A percentile compares a stretch with the other conserved stretches of the same genome.
Conservation (phyloP, 2,113 vertebrate species). For the Danionella cerebrum region DNA sequence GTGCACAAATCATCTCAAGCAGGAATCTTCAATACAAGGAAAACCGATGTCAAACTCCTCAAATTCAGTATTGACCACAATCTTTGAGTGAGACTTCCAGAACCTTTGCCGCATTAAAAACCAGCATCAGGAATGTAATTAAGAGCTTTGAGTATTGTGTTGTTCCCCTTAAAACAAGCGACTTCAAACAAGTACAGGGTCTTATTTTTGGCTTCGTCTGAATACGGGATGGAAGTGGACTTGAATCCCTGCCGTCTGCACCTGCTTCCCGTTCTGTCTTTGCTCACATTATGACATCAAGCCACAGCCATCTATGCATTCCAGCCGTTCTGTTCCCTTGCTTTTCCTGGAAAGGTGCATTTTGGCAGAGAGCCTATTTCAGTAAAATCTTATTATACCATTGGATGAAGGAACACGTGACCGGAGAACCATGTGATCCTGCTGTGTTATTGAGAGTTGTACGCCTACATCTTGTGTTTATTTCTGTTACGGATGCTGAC, state of each 20-base stretch:
- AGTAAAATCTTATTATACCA: not conserved
- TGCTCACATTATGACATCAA: constrained; percentile 12
- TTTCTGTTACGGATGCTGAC: not conserved
- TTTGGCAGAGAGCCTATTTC: not conserved
- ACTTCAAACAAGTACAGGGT: not conserved
- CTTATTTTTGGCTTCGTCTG: not conserved
- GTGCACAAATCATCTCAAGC: too few species aligned
- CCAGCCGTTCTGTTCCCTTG: not conserved
- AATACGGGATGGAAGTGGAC: constrained; percentile 4
- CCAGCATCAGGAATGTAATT: constrained; percentile 2
- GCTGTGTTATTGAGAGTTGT: not conserved
- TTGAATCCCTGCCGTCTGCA: constrained; percentile 24
- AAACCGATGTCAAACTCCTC: too few species aligned
- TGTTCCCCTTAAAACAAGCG: not conserved
- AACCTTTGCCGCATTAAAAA: too few species aligned
- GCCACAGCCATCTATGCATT: not conserved
- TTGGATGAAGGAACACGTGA: not conserved
- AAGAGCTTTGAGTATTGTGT: constrained; percentile 2
- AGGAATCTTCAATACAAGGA: too few species aligned
- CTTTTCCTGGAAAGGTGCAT: constrained; percentile 6
- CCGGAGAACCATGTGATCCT: not conserved
- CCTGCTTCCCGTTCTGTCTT: constrained; percentile 28
- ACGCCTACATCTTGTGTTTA: not conserved
- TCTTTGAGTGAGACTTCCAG: too few species aligned
- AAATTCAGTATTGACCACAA: too few species aligned